Evolutionary conservation across 2,113 vertebrate species (phyloP).

Genomic region (Chunga burmeisteri): DNA sequence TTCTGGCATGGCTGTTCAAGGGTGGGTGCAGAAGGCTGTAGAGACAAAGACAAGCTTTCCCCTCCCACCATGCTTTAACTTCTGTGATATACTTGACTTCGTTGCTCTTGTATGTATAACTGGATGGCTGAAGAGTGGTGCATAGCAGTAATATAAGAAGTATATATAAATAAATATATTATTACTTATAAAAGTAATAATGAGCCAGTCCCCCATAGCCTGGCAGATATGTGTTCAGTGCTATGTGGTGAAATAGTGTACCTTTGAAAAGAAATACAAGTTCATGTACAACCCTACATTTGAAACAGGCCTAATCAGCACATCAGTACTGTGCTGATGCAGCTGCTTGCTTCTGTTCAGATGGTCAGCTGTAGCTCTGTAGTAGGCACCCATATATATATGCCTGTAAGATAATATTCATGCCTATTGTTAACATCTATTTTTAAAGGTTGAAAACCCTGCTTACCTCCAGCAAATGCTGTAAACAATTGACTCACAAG

Average conservation of each 20-base stretch:
- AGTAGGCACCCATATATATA: neutral
- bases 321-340: fast-evolving
- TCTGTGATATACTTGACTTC: neutral
- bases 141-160: neutral
- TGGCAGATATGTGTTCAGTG: neutral
- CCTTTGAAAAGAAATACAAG: neutral
- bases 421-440: neutral
- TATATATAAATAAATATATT: no score
- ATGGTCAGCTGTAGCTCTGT: neutral
- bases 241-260: fast-evolving
- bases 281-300: neutral
- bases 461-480: neutral
- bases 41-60: neutral
- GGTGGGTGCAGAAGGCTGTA: neutral
- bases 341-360: neutral
- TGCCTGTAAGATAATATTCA: neutral
- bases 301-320: neutral
- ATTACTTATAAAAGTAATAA: neutral
- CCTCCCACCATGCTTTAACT: fast-evolving
- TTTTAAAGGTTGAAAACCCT: constrained; percentile 8
- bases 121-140: neutral
- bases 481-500: constrained; percentile 39
- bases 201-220: fast-evolving
- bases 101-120: fast-evolving
- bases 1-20: neutral